phyloP scores from a whole-genome alignment of 2,113 vertebrate species.

The Callocephalon fimbriatum region DNA sequence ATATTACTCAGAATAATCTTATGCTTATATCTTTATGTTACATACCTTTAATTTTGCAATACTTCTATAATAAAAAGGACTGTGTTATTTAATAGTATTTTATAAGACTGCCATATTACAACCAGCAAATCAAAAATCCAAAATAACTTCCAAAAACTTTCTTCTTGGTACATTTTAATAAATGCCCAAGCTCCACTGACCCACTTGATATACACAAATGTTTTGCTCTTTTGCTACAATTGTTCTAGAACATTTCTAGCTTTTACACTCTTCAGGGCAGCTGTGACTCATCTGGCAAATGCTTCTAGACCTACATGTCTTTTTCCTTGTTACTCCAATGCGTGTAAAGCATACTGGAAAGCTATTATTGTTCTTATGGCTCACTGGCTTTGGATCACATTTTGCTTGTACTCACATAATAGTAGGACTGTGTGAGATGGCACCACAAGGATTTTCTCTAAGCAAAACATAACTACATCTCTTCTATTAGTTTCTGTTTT shows the following conservation, averaged over 20 bases:
- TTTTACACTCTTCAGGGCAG: neutral
- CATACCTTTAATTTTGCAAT: neutral
- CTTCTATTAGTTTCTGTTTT: neutral
- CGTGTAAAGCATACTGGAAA: neutral
- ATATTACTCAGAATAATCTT: neutral
- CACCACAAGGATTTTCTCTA: neutral
- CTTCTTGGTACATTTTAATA: neutral
- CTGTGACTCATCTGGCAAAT: neutral
- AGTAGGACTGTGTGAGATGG: neutral
- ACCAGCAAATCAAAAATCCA: neutral
- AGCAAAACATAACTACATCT: neutral
- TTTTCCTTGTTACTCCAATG: neutral
- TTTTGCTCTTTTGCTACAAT: neutral
- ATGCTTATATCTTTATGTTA: neutral
- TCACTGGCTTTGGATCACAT: neutral
- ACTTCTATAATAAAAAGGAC: neutral
- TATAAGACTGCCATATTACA: neutral
- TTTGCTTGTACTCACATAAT: neutral
- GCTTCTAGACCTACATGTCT: neutral
- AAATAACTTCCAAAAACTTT: neutral
- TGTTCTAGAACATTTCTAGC: neutral
- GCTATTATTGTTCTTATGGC: accelerated
- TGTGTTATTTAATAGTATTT: neutral
- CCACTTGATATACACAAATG: neutral
- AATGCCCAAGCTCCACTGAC: neutral